Conservation (phyloP, 2,113 vertebrate species). For the Irena cyanogastra region DNA sequence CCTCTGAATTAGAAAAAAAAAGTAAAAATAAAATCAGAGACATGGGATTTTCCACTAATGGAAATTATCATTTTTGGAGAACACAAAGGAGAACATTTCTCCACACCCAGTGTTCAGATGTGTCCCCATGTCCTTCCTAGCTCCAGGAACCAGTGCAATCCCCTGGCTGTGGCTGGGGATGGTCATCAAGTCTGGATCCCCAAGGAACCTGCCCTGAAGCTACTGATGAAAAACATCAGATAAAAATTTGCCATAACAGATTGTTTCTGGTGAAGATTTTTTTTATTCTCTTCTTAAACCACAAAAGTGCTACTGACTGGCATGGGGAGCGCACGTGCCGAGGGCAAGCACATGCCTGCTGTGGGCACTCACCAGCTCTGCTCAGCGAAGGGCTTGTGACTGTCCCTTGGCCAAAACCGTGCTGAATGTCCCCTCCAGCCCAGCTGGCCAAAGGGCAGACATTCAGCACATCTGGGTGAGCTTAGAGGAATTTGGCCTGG, state of each 20-base stretch:
- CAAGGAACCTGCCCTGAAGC: background rate
- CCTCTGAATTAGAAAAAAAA: background rate
- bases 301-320: background rate
- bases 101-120: background rate
- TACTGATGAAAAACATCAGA: background rate
- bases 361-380: background rate
- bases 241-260: background rate
- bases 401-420: background rate
- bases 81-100: background rate
- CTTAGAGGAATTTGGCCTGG: slow-evolving; percentile 30
- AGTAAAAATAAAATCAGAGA: background rate
- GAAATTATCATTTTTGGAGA: background rate
- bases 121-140: background rate
- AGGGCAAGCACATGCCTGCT: background rate
- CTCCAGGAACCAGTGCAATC: background rate
- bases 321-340: background rate
- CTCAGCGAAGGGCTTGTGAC: background rate
- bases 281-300: background rate
- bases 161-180: background rate
- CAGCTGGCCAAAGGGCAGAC: background rate
- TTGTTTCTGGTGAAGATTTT: background rate
- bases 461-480: slow-evolving; percentile 37
- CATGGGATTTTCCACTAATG: background rate
- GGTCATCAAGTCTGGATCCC: fast-evolving
- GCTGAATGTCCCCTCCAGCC: background rate